A percentile compares a stretch with the other conserved stretches of the same genome.
These are phyloP conservation scores for Rosalia funebris DNA, from an alignment of 2,888 invertebrate species.

Conservation along the genomic window DNA sequence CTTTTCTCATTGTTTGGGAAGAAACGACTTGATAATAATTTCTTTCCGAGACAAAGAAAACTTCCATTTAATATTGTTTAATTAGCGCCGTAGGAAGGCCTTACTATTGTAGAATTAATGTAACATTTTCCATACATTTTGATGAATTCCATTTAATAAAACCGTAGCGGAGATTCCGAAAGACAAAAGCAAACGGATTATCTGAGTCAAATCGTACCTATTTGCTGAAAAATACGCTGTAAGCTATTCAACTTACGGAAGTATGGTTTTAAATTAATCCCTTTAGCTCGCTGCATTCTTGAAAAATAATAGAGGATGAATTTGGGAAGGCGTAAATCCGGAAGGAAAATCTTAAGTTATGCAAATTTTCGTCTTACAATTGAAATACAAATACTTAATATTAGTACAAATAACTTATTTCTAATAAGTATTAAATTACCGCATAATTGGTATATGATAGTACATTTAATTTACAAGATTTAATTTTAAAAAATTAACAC, in stretches of 20 bases:
- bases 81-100: too few relatives aligned
- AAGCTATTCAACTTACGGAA: background rate
- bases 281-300: background rate
- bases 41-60: too few relatives aligned
- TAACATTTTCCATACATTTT: background rate
- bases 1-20: too few relatives aligned
- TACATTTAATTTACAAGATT: too few relatives aligned
- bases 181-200: background rate
- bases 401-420: too few relatives aligned
- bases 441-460: too few relatives aligned
- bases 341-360: background rate
- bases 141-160: background rate
- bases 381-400: too few relatives aligned
- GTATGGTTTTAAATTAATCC: background rate
- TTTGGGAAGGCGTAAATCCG: background rate
- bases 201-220: background rate
- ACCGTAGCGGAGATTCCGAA: background rate
- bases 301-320: background rate
- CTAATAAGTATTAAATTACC: too few relatives aligned
- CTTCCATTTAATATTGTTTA: too few relatives aligned
- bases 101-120: background rate
- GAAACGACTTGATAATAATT: too few relatives aligned
- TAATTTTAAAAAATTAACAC: too few relatives aligned
- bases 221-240: background rate
- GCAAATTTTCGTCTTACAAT: too few relatives aligned